Conservation (phyloP, 2,888 invertebrate species). For the Trachelus iudaicus region DNA sequence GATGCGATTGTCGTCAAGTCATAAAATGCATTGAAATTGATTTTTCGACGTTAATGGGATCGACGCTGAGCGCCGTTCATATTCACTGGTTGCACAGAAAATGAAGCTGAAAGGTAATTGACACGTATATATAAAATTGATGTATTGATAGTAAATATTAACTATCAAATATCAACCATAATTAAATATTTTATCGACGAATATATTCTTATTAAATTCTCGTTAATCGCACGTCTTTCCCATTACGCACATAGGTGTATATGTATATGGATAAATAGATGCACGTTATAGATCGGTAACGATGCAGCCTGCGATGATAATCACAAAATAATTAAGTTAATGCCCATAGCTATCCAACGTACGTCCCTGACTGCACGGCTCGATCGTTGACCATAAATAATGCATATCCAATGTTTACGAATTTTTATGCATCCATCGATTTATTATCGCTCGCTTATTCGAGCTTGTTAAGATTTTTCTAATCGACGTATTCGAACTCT, state of each 20-base stretch:
- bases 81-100: neutral
- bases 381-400: constrained; percentile 34
- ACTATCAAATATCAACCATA: neutral
- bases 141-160: neutral
- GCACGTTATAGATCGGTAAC: neutral
- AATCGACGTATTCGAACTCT: neutral
- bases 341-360: neutral
- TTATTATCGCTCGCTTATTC: constrained; percentile 19
- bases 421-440: constrained; percentile 38
- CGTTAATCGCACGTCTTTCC: neutral
- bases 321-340: constrained; percentile 31
- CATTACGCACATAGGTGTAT: neutral
- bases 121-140: neutral
- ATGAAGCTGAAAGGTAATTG: neutral
- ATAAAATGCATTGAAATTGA: neutral
- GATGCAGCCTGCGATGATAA: constrained; percentile 20
- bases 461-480: neutral
- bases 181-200: neutral
- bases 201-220: neutral
- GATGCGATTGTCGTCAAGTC: neutral
- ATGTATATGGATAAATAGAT: neutral
- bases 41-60: neutral
- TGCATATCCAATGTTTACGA: constrained; percentile 37
- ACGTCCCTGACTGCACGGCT: neutral
- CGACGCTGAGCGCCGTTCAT: neutral